Base-by-base conservation (phyloP, 64 coral and sea anemone species). In the Montipora capricornis region DNA sequence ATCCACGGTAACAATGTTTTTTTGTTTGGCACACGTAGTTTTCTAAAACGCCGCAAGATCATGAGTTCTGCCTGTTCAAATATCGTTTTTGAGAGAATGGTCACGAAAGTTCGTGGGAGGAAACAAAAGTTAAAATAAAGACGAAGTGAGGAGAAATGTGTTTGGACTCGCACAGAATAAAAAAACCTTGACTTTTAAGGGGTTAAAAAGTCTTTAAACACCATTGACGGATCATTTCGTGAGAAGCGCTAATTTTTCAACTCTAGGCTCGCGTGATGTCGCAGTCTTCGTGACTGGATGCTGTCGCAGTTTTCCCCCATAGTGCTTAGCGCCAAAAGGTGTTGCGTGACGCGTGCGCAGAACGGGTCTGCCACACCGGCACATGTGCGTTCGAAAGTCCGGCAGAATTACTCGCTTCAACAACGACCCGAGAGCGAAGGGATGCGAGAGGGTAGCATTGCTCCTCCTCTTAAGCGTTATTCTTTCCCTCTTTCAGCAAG, bases 311-410 rank as follows among this genome's bases (percentile, higher is more conserved):
- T 16, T 9, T 71, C 44, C 76, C 78, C 96, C 96, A 97, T 8
- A 89, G 85, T 97, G 68, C 96, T 79, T 77, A 79, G 95, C 91
- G 89, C 45, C 80, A 19, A 37, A 76, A 19, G 50, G 17, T 37
- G 74, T 97, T 97, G 93, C 96, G 96, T 97, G 96, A 97, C 96
- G 96, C 96, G 94, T 95, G 96, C 96, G 96, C 96, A 97, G 96
- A 95, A 95, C 94, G 95, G 71, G 77, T 47, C 46, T 86, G 64
- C 44, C 19, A 70, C 84, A 69, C 81, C 94, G 96, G 89, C 96
- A 97, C 92, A 97, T 97, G 96, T 97, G 96, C 96, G 96, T 97
- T 97, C 96, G 93, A 95, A 97, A 95, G 96, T 94, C 91, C 96
- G 89, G 90, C 70, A 73, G 64, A 62, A 60, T 83, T 75, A 79